Base-by-base conservation (phyloP, 1,140 invertebrate species). In the Zelostemma sp. region DNA sequence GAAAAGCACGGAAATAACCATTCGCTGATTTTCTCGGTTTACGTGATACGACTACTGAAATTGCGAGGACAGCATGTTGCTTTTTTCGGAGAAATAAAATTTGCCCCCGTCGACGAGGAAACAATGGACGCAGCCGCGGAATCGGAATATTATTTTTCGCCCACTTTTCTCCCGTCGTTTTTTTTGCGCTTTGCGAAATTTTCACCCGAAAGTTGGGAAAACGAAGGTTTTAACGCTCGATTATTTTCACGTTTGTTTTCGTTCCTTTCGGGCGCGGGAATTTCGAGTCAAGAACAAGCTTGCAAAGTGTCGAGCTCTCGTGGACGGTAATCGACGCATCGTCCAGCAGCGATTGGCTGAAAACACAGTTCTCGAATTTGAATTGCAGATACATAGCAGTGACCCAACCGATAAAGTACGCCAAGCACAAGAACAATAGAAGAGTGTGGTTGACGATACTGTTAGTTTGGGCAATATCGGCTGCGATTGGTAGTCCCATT, bases 321-420 rank as follows among this genome's bases (percentile, higher is more conserved):
- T 38, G 43, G 59, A 63, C 63, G 53, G 61, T 65, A 64, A 74
- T 67, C 55, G 61, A 68, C 62, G 46, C 9, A 53, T 45, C 62
- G 62, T 63, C 55, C 58, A 61, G 38, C 50, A 69, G 35, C 47
- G 53, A 28, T 50, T 57, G 56, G 51, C 43, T 50, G 47, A 69
- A 73, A 66, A 62, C 58, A 66, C 48, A 68, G 61, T 71, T 1
- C 56, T 64, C 46, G 51, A 63, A 70, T 75, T 69, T 72, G 58
- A 77, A 80, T 84, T 85, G 58, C 82, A 86, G 97, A 88, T 99
- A 97, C 86, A 99, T 99, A 75, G 98, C 98, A 53, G 97, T 99
- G 51, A 99, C 97, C 17, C 94, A 97, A 83, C 98, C 98, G 74
- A 98, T 99, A 81, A 98, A 98, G 86, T 99, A 99, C 88, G 95